Evolutionary conservation across 2,888 invertebrate species (phyloP).

Genomic region (Drosophila hamatofila): DNA sequence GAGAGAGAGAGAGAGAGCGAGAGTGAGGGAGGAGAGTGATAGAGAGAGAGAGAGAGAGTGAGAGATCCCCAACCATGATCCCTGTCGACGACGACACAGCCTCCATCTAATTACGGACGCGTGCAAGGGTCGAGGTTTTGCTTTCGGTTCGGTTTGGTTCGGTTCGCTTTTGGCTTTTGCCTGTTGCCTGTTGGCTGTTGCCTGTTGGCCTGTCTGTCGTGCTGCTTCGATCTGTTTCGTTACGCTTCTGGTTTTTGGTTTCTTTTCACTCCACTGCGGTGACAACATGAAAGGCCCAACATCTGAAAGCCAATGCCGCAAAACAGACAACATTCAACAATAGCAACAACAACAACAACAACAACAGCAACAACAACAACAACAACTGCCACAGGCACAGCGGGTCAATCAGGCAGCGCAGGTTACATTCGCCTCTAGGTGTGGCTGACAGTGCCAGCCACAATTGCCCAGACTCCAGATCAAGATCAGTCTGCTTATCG

Average conservation of each 20-base stretch:
- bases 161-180: slow-evolving; percentile 11
- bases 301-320: slow-evolving; percentile 70
- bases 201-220: slow-evolving; percentile 51
- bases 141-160: slow-evolving; percentile 22
- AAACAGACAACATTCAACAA: slow-evolving; percentile 38
- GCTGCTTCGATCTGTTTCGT: slow-evolving; percentile 82
- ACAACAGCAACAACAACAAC: slow-evolving; percentile 32
- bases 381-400: slow-evolving; percentile 52
- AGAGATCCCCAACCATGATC: slow-evolving; percentile 22
- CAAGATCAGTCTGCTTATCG: slow-evolving; percentile 8
- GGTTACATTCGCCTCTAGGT: slow-evolving; percentile 44
- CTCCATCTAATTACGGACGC: slow-evolving; percentile 80
- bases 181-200: no score
- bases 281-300: slow-evolving; percentile 72
- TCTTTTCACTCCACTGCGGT: slow-evolving; percentile 73
- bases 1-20: not conserved
- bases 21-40: not conserved
- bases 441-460: slow-evolving; percentile 12
- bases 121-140: slow-evolving; percentile 66
- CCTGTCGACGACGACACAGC: slow-evolving; percentile 26
- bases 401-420: slow-evolving; percentile 62
- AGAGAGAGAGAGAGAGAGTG: not conserved
- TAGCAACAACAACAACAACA: slow-evolving; percentile 25
- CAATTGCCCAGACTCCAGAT: slow-evolving; percentile 3
- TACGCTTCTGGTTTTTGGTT: slow-evolving; percentile 84